phyloP scores from a whole-genome alignment of 2,888 invertebrate species.

The Ophion costatus region DNA sequence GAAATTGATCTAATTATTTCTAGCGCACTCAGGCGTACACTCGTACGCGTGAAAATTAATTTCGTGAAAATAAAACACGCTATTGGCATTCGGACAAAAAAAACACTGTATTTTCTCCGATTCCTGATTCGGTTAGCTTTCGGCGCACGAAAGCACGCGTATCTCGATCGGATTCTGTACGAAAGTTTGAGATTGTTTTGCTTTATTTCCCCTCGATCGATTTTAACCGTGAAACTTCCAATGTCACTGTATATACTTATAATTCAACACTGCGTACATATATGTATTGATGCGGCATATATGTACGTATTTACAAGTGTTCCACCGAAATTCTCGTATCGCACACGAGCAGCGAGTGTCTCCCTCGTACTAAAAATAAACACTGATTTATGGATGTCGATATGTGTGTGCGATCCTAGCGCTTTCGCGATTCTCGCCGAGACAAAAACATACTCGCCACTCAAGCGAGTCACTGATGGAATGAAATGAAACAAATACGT shows the following conservation, averaged over 20 bases:
- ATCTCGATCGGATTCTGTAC: background rate
- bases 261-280: conserved; percentile 14
- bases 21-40: background rate
- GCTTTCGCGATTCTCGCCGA: conserved; percentile 69
- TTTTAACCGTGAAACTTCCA: conserved; percentile 29
- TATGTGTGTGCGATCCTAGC: conserved; percentile 66
- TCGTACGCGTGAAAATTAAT: background rate
- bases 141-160: conserved; percentile 21
- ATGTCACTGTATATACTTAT: conserved; percentile 17
- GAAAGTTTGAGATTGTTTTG: background rate
- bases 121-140: conserved; percentile 7
- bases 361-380: conserved; percentile 76
- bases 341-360: conserved; percentile 27
- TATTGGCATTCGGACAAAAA: conserved; percentile 10
- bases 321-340: conserved; percentile 39
- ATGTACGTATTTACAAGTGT: conserved; percentile 43
- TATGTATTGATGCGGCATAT: background rate
- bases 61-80: background rate
- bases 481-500: background rate
- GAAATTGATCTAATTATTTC: background rate
- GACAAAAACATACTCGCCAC: conserved; percentile 77
- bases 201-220: conserved; percentile 19
- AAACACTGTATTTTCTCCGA: conserved; percentile 19
- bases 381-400: conserved; percentile 72
- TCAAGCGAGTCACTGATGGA: conserved; percentile 69